A percentile compares a stretch with the other conserved stretches of the same genome.
Evolutionary conservation across 2,113 vertebrate genomes (phyloP).

Genomic region (Spermophilus dauricus): DNA sequence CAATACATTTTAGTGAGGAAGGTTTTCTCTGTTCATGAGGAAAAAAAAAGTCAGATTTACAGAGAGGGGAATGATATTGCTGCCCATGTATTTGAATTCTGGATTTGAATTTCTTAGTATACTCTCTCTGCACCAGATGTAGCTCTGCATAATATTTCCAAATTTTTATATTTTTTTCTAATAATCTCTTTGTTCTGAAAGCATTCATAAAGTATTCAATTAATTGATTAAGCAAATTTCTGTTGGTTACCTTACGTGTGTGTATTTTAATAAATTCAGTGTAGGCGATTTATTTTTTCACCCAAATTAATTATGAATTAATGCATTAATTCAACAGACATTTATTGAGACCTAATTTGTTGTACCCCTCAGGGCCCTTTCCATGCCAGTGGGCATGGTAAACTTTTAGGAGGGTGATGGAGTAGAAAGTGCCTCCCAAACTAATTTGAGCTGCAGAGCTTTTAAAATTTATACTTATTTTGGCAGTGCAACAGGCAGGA

Average conservation of each 20-base stretch:
- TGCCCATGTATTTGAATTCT: not conserved
- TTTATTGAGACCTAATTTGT: not conserved
- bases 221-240: slow-evolving; percentile 1
- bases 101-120: not conserved
- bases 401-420: not conserved
- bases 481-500: slow-evolving; percentile 52
- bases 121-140: not conserved
- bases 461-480: slow-evolving; percentile 70
- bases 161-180: not conserved
- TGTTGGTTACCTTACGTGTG: not conserved
- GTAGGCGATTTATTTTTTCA: not conserved
- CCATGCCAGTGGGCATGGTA: not conserved
- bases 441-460: slow-evolving; percentile 14
- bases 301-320: slow-evolving; percentile 43
- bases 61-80: not conserved
- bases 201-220: not conserved
- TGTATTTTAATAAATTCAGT: not conserved
- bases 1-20: not conserved
- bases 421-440: not conserved
- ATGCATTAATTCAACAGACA: not conserved
- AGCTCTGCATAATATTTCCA: not conserved
- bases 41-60: not conserved
- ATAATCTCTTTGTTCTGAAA: not conserved
- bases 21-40: not conserved
- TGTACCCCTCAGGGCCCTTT: not conserved